phyloP scores from a whole-genome alignment of 2,113 vertebrate genomes.

The Chlamydotis undulata region DNA sequence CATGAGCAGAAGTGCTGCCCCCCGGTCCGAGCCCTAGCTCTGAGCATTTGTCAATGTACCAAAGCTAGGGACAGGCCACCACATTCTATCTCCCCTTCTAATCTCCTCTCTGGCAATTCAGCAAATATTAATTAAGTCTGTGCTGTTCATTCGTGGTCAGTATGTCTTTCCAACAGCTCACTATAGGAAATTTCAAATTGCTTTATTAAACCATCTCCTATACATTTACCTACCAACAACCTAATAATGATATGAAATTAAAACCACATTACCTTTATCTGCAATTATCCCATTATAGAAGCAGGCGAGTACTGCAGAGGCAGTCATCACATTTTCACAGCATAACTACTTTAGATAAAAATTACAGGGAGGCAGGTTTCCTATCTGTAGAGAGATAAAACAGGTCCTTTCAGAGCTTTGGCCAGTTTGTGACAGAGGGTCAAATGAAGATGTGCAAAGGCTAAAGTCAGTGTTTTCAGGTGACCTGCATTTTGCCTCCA shows the following conservation, averaged over 20 bases:
- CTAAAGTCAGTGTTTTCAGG: background rate
- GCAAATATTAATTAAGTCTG: background rate
- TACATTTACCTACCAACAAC: conserved; percentile 12
- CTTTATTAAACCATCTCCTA: conserved; percentile 13
- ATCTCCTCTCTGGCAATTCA: background rate
- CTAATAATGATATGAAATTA: conserved; percentile 42
- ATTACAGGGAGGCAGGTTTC: background rate
- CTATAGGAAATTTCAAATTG: background rate
- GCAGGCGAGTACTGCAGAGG: background rate
- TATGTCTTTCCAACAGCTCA: background rate
- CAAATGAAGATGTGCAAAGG: background rate
- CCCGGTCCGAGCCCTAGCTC: background rate
- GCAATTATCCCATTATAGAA: conserved; percentile 24
- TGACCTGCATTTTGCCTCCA: background rate
- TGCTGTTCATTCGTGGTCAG: background rate
- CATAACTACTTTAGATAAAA: background rate
- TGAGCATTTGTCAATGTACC: background rate
- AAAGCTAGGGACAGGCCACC: background rate
- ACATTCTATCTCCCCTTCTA: background rate
- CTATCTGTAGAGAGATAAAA: background rate
- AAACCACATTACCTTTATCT: conserved; percentile 44
- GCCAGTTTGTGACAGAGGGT: background rate
- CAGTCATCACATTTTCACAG: conserved; percentile 10
- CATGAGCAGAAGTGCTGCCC: background rate
- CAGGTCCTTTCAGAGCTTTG: background rate